Percentiles rank a stretch among this genome's conserved stretches.
phyloP scores from a whole-genome alignment of 1,140 invertebrate species.

The Drosophila serrata region DNA sequence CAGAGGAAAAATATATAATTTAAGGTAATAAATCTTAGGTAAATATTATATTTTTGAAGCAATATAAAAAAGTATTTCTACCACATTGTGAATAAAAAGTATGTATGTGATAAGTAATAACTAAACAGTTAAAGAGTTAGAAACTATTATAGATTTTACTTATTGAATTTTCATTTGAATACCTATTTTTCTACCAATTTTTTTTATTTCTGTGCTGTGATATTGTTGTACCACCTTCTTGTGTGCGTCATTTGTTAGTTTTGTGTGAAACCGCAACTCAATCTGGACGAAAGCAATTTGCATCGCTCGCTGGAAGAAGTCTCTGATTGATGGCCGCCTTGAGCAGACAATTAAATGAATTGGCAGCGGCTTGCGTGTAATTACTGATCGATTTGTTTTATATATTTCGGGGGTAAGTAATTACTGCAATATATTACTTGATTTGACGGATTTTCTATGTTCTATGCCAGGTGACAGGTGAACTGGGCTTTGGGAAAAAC shows the following conservation, averaged over 20 bases:
- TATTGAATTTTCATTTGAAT: too few species aligned
- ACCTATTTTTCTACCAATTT: rapidly evolving
- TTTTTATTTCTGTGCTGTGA: conserved; percentile 2
- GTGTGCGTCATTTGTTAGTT: conserved; percentile 74
- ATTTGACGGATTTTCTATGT: conserved; percentile 20
- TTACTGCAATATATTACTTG: conserved; percentile 20
- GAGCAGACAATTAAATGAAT: conserved; percentile 44
- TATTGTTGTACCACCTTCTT: conserved; percentile 30
- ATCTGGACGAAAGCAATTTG: conserved; percentile 57
- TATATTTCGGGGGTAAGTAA: conserved; percentile 33
- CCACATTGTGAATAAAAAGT: too few species aligned
- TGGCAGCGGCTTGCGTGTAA: conserved; percentile 47
- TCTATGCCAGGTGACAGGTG: conserved; percentile 30
- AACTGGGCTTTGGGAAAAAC: conserved; percentile 17
- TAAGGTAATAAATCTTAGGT: neutral
- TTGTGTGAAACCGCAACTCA: conserved; percentile 70
- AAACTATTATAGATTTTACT: too few species aligned
- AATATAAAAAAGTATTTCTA: neutral
- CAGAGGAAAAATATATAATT: conserved; percentile 2
- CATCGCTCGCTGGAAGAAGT: conserved; percentile 37
- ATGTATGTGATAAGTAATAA: too few species aligned
- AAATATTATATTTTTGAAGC: too few species aligned
- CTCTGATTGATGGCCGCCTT: conserved; percentile 51
- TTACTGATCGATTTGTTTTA: conserved; percentile 43
- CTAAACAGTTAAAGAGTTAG: too few species aligned